Base-by-base conservation (phyloP, 2,113 vertebrate species). In the Turdus rufiventris region DNA sequence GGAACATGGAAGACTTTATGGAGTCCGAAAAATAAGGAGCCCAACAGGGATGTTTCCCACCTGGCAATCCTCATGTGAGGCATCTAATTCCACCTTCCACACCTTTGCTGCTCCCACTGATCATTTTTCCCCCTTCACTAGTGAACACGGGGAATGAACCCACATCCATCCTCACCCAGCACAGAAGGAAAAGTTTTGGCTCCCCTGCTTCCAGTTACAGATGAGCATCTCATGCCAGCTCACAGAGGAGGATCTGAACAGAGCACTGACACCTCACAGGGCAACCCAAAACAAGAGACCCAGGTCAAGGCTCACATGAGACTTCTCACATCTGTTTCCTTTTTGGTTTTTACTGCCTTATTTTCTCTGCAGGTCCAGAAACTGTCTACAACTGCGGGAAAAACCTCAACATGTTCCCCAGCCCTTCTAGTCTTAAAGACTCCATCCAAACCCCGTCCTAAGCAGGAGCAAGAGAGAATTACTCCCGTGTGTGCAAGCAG, bases 121-220 rank as follows among this genome's bases (percentile, higher is more conserved):
- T 50, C 17, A 4, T 29, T 62, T 51, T 48, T 63, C 5, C 34
- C 50, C 21, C n/a, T 70, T 75, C 36, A 38, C 16, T 42, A 74
- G 33, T 12, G 24, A 91, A 54, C 0, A 2, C 0, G 2, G 21
- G n/a, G 40, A 25, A 81, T 8, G 6, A 65, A 53, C 6, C 4
- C 9, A 28, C 8, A 57, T 38, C 8, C 36, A 68, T n/a, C 10
- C 12, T 73, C 53, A 70, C 3, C 13, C 26, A 79, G 54, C 5
- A 72, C 14, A 76, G 36, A 92, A 85, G 10, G 11, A 25, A 58
- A 88, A 62, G 34, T 42, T 79, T 14, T 62, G 16, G 9, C 8
- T 56, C 23, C 18, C 14, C 24, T 34, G 25, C 8, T 65, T 68
- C 38, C 0, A 0, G 10, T 45, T 63, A 54, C 58, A 76, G 40